A percentile compares a stretch with the other conserved stretches of the same genome.
These are phyloP conservation scores for Nothobranchius kuhntae DNA, from an alignment of 2,113 vertebrate species.

Conservation along the genomic window DNA sequence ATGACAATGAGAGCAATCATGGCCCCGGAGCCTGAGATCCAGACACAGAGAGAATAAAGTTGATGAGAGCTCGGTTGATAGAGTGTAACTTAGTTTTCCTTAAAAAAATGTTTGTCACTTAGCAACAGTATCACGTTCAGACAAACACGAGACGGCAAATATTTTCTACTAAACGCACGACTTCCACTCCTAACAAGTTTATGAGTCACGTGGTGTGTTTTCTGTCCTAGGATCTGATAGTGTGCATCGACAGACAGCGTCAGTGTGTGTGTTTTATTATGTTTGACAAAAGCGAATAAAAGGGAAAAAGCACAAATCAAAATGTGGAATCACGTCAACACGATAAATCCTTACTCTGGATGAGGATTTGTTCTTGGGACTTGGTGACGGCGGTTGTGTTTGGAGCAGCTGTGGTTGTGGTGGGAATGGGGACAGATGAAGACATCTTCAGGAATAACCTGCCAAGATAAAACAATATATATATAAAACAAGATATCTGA, in stretches of 20 bases:
- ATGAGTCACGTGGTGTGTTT: neutral
- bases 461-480: constrained; percentile 11
- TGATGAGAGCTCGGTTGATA: neutral
- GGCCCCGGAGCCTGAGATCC: constrained; percentile 88
- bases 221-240: neutral
- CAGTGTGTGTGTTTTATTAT: constrained; percentile 8
- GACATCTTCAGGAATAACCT: constrained; percentile 77
- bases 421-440: constrained; percentile 66
- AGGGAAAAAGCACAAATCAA: neutral
- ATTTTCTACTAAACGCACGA: constrained; percentile 15
- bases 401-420: constrained; percentile 32
- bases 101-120: constrained; percentile 5
- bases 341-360: constrained; percentile 74
- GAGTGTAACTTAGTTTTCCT: neutral
- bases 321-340: too few species aligned
- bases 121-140: constrained; percentile 21
- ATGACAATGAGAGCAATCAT: constrained; percentile 92
- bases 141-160: constrained; percentile 30
- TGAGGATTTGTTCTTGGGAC: constrained; percentile 77
- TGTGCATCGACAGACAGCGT: constrained; percentile 9
- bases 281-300: neutral
- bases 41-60: neutral
- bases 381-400: constrained; percentile 69
- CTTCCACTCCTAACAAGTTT: constrained; percentile 29
- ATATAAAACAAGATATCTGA: too few species aligned